A percentile compares a stretch with the other conserved stretches of the same genome.
phyloP scores from a whole-genome alignment of 2,888 invertebrate species.

The Nyleta sp. region DNA sequence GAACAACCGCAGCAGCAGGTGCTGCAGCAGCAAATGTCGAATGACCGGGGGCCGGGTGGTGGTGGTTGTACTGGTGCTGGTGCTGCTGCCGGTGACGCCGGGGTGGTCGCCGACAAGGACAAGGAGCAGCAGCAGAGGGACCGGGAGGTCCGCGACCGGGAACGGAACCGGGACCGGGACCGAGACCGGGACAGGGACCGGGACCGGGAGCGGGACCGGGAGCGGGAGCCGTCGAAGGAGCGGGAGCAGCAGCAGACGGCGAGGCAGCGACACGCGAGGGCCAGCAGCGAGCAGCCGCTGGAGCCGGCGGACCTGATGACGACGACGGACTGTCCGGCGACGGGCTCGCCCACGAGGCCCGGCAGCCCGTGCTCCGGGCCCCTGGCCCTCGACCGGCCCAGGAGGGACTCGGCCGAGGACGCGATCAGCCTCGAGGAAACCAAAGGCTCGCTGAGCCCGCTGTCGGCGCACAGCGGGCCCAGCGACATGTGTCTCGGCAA shows the following conservation, averaged over 20 bases:
- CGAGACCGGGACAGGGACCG: conserved; percentile 59
- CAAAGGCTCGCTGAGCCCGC: conserved; percentile 80
- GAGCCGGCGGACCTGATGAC: conserved; percentile 75
- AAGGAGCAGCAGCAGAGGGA: conserved; percentile 70
- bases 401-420: conserved; percentile 78
- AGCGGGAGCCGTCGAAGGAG: conserved; percentile 64
- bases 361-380: conserved; percentile 82
- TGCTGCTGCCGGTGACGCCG: conserved; percentile 63
- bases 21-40: conserved; percentile 80
- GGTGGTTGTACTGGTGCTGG: too few relatives aligned
- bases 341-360: conserved; percentile 71
- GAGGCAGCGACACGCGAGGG: conserved; percentile 68
- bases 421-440: conserved; percentile 78
- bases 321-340: conserved; percentile 68
- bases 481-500: conserved; percentile 85
- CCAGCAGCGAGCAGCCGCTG: conserved; percentile 73
- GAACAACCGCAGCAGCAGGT: conserved; percentile 80
- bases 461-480: conserved; percentile 83
- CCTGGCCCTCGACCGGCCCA: conserved; percentile 78
- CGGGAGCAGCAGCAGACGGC: conserved; percentile 68
- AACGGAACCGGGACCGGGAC: conserved; percentile 66
- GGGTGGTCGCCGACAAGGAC: conserved; percentile 69
- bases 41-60: conserved; percentile 66
- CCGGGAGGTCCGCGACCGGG: conserved; percentile 62
- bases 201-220: conserved; percentile 68